Conservation (phyloP, 2,797 vertebrate genomes). For the Ispidina picta region DNA sequence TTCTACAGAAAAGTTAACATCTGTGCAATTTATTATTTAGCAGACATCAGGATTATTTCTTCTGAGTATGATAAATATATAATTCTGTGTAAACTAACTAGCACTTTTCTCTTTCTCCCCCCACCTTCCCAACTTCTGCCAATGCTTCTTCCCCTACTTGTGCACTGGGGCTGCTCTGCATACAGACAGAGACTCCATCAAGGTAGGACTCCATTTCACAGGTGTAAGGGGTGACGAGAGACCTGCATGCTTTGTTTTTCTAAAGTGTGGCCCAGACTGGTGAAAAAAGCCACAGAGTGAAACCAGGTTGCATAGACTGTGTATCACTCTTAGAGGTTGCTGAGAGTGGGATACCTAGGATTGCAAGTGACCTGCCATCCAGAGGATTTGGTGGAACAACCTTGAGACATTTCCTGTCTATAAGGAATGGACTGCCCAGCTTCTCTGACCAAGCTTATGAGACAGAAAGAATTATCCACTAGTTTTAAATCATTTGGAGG, state of each 20-base stretch:
- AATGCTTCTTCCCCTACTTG: background rate
- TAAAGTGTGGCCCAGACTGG: background rate
- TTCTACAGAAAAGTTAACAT: constrained; percentile 56
- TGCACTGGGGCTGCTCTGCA: background rate
- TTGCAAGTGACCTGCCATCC: accelerated
- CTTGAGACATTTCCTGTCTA: background rate
- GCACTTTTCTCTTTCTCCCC: constrained; percentile 40
- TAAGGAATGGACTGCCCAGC: background rate
- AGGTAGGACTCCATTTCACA: constrained; percentile 83
- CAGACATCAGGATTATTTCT: constrained; percentile 39
- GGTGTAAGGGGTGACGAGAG: background rate
- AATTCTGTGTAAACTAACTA: constrained; percentile 73
- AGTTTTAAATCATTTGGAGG: background rate
- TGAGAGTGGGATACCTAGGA: background rate
- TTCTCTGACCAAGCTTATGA: background rate
- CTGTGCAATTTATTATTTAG: constrained; percentile 66
- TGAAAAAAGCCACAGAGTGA: background rate
- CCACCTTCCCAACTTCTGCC: background rate
- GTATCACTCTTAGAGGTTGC: background rate
- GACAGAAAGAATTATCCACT: background rate
- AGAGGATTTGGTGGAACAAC: background rate
- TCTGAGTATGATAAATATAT: constrained; percentile 32
- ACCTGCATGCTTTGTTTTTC: background rate
- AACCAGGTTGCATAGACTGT: background rate
- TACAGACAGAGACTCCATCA: constrained; percentile 94